These are phyloP conservation scores for Eristalinus aeneus DNA, from an alignment of 2,888 invertebrate genomes.

Conservation along the genomic window DNA sequence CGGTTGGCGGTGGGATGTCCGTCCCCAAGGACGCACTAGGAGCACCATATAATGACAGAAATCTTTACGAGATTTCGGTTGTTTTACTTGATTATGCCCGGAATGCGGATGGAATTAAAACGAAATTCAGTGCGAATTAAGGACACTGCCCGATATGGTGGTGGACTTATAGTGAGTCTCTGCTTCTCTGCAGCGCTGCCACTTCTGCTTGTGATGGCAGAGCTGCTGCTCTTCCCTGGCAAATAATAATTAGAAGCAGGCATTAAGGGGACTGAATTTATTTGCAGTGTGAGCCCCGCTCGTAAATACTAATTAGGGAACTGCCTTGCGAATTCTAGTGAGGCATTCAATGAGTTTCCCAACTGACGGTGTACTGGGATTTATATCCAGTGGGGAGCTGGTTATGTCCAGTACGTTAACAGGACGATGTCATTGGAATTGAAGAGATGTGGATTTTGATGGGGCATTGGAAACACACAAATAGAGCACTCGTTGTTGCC, in stretches of 20 bases:
- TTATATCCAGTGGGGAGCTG: neutral
- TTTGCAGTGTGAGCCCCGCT: slow-evolving; percentile 40
- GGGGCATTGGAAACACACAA: too few species aligned
- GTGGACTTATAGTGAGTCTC: neutral
- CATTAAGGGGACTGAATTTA: slow-evolving; percentile 45
- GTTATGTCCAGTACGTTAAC: neutral
- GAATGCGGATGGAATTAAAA: slow-evolving; percentile 62
- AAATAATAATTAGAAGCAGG: slow-evolving; percentile 58
- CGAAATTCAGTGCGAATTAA: slow-evolving; percentile 55
- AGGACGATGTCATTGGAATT: neutral
- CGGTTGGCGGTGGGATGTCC: neutral
- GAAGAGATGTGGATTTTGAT: neutral
- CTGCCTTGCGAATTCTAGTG: neutral
- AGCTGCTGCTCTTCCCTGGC: slow-evolving; percentile 26
- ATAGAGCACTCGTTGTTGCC: too few species aligned
- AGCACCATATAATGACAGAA: slow-evolving; percentile 48
- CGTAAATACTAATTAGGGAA: slow-evolving; percentile 60
- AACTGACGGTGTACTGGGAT: neutral
- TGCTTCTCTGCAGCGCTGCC: neutral
- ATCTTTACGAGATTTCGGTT: slow-evolving; percentile 59
- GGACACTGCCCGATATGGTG: slow-evolving; percentile 38
- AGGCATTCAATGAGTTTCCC: neutral
- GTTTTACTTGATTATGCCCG: slow-evolving; percentile 60
- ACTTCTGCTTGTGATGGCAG: neutral
- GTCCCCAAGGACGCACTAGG: slow-evolving; percentile 30